Percentiles rank a stretch among this genome's conserved stretches.
These are phyloP conservation scores for Rachycentron canadum DNA, from an alignment of 2,797 vertebrate genomes.

Conservation along the genomic window DNA sequence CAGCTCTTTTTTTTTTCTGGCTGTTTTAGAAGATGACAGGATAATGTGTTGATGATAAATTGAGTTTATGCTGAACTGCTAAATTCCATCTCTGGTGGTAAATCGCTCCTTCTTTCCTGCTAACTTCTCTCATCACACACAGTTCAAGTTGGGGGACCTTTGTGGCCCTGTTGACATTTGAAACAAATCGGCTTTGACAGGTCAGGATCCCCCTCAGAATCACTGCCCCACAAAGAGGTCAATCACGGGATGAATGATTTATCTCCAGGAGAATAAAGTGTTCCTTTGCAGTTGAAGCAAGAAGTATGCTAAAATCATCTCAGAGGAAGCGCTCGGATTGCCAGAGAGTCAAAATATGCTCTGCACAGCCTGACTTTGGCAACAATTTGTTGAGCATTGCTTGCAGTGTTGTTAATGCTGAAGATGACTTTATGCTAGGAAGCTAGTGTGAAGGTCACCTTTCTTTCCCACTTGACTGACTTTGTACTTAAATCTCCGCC, in stretches of 20 bases:
- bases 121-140: constrained; percentile 79
- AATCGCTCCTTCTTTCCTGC: constrained; percentile 79
- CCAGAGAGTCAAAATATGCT: constrained; percentile 43
- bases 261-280: constrained; percentile 56
- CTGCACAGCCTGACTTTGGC: constrained; percentile 19
- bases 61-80: constrained; percentile 85
- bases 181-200: constrained; percentile 87
- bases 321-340: constrained; percentile 9
- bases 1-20: constrained; percentile 63
- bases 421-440: constrained; percentile 45
- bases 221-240: constrained; percentile 81
- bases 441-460: constrained; percentile 70
- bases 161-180: constrained; percentile 83
- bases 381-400: constrained; percentile 37
- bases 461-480: constrained; percentile 67
- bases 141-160: constrained; percentile 58
- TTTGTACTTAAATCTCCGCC: constrained; percentile 67
- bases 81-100: constrained; percentile 85
- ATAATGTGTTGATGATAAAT: constrained; percentile 88
- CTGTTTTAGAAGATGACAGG: constrained; percentile 80
- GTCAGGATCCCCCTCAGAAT: constrained; percentile 78
- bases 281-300: constrained; percentile 45
- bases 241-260: constrained; percentile 76
- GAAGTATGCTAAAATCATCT: constrained; percentile 47
- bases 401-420: constrained; percentile 39